A percentile compares a stretch with the other conserved stretches of the same genome.
Conservation (phyloP, 2,113 vertebrate species). For the Athene noctua region DNA sequence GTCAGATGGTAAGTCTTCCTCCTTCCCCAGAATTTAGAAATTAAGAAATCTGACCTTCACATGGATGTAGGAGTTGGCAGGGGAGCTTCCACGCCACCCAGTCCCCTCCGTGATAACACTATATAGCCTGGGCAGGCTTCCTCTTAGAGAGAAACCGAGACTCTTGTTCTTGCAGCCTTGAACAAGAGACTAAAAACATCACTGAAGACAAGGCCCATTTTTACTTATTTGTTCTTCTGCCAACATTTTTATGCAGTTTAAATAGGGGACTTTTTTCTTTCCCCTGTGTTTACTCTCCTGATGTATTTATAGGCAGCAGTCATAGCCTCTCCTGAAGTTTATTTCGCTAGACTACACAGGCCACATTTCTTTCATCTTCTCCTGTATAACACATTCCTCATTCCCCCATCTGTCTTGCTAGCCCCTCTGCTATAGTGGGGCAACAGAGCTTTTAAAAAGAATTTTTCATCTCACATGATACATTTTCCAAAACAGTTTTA, state of each 20-base stretch:
- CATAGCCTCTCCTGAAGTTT: background rate
- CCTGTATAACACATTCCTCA: background rate
- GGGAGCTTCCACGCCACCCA: background rate
- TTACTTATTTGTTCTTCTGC: background rate
- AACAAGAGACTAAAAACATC: background rate
- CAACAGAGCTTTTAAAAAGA: background rate
- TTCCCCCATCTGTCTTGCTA: background rate
- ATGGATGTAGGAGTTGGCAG: background rate
- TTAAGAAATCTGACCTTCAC: background rate
- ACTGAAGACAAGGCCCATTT: background rate
- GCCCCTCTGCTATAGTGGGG: fast-evolving
- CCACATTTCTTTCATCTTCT: background rate
- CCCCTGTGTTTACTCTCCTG: background rate
- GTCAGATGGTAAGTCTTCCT: background rate
- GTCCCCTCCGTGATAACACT: background rate
- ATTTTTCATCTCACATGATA: fast-evolving
- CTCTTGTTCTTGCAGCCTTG: background rate
- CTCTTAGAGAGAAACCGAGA: fast-evolving
- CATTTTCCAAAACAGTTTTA: background rate
- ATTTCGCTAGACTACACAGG: background rate
- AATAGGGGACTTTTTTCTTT: background rate
- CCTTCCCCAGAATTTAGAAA: background rate
- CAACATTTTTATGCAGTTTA: background rate
- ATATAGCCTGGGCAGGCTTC: background rate
- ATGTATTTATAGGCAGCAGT: background rate